phyloP scores from a whole-genome alignment of 1,140 invertebrate genomes.

The Polypedilum pembai region DNA sequence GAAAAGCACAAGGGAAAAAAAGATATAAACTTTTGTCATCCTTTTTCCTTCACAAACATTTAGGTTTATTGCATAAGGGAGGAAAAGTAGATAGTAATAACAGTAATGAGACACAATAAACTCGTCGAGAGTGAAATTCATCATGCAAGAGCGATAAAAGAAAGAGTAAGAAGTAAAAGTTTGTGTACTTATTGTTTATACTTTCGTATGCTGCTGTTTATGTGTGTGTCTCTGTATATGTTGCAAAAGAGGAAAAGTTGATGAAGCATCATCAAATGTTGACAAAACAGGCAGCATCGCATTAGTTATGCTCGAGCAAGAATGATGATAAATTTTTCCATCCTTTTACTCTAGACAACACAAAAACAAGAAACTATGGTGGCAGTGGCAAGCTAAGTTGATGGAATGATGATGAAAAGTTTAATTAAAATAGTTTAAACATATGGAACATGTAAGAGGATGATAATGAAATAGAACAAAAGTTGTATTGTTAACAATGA shows the following conservation, averaged over 20 bases:
- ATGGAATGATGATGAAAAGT: slow-evolving; percentile 5
- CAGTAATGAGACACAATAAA: no score
- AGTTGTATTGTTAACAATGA: no score
- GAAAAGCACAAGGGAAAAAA: no score
- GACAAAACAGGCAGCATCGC: neutral
- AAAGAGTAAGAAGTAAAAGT: neutral
- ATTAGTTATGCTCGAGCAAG: neutral
- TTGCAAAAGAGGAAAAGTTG: neutral
- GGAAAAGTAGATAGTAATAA: no score
- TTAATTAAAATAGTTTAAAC: slow-evolving; percentile 20
- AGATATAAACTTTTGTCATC: no score
- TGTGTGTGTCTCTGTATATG: neutral
- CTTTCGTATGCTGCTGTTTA: neutral
- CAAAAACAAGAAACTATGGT: neutral
- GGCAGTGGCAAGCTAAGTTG: neutral
- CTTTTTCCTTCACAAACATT: no score
- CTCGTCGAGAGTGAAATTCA: no score
- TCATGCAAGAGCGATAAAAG: no score
- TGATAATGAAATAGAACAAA: slow-evolving; percentile 7
- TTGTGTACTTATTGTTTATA: neutral
- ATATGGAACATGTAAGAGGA: slow-evolving; percentile 5
- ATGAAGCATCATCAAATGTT: neutral
- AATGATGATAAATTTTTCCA: neutral
- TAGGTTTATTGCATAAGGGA: no score
- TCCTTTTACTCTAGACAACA: neutral